A percentile compares a stretch with the other conserved stretches of the same genome.
Conservation (phyloP, 2,113 vertebrate genomes). For the Lophochroa leadbeateri region DNA sequence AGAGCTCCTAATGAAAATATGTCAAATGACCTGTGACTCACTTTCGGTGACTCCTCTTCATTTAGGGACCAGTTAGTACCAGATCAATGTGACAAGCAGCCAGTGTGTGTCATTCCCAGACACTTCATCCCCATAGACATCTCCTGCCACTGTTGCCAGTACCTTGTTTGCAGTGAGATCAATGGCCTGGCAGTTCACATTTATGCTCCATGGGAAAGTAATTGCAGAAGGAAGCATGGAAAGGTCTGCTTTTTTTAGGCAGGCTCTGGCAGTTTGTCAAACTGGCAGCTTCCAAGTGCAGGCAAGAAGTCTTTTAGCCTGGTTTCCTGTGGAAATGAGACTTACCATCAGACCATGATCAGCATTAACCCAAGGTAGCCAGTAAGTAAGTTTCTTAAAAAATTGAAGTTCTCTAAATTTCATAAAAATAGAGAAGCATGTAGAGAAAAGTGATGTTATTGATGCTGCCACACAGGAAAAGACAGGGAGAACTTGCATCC, state of each 20-base stretch:
- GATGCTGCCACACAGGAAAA: not conserved
- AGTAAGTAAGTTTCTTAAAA: not conserved
- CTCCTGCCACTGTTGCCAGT: not conserved
- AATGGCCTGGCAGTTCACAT: not conserved
- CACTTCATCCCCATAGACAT: not conserved
- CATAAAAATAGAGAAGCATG: not conserved
- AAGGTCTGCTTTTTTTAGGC: not conserved
- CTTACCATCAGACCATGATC: not conserved
- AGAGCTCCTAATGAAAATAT: not conserved
- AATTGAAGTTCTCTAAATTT: not conserved
- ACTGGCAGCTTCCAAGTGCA: not conserved
- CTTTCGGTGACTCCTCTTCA: not conserved
- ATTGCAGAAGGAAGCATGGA: not conserved
- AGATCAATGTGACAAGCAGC: not conserved
- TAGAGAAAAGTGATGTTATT: not conserved
- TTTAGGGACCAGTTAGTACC: not conserved
- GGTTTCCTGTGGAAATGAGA: not conserved
- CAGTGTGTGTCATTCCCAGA: not conserved
- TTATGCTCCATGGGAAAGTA: not conserved
- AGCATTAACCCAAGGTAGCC: not conserved
- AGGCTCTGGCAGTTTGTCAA: not conserved
- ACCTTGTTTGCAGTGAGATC: not conserved
- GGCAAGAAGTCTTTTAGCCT: not conserved
- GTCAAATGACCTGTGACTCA: not conserved
- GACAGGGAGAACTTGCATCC: not conserved